Conservation (phyloP, 2,113 vertebrate species). For the Antechinus stuartii region DNA sequence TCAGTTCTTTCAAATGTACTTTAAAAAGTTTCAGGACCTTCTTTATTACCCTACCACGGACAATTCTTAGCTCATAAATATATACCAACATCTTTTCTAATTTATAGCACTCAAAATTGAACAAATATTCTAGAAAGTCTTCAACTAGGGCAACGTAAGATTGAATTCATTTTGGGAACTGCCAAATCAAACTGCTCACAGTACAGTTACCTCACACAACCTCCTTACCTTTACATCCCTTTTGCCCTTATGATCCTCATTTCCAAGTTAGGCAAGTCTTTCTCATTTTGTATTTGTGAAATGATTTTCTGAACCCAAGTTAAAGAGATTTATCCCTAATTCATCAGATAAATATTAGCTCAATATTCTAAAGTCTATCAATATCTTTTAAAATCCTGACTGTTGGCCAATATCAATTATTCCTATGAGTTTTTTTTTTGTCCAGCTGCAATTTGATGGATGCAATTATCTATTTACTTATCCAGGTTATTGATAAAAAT, state of each 20-base stretch:
- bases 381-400: background rate
- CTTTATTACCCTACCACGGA: background rate
- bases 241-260: background rate
- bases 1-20: background rate
- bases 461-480: background rate
- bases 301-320: background rate
- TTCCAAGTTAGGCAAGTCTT: background rate
- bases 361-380: background rate
- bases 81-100: background rate
- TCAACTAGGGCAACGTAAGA: background rate
- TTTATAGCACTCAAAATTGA: background rate
- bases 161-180: background rate
- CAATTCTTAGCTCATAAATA: background rate
- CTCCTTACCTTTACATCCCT: background rate
- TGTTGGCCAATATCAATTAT: background rate
- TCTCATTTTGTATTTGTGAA: background rate
- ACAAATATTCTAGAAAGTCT: background rate
- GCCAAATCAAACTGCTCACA: background rate
- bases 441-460: background rate
- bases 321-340: background rate
- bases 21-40: background rate
- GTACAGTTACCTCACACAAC: background rate
- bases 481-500: background rate
- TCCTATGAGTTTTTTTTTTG: background rate
- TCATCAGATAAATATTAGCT: background rate